Base-by-base conservation (phyloP, 2,797 vertebrate species). In the Lepidocolaptes lacrymiger region DNA sequence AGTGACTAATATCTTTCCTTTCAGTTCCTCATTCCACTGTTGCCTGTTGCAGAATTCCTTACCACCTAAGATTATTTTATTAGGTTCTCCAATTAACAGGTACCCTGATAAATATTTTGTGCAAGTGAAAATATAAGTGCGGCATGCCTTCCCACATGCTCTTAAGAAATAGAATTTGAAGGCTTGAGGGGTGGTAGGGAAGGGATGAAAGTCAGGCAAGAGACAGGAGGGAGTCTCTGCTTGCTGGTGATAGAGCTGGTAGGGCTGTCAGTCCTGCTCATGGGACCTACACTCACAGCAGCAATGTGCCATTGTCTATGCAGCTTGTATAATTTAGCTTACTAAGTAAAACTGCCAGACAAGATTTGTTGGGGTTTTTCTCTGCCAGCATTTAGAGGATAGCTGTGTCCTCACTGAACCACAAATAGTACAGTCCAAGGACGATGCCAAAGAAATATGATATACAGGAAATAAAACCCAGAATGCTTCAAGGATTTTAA, bases 351-450 rank as follows among this genome's bases (percentile, higher is more conserved):
- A 95, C 94, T 83, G 89, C 87, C 91, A 91, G 89, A 63, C 59
- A n/a, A 64, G 85, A 95, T 95, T 89, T 91, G 54, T 48, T 68
- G 89, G 36, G 55, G 18, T 28, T 48, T 72, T 71, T 83, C 92
- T 91, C 93, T 85, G 72, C 77, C 80, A 82, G 52, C 27, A 10
- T 39, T 71, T 68, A 95, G 94, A 74, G 79, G 75, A 89, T 66
- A 81, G 34, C 66, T 91, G 75, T 68, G 73, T 76, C 89, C 88
- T 97, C 59, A 78, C 48, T 49, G 76, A 90, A 64, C 51, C 81
- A 48, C 94, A 97, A 97, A 96, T 46, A 96, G 44, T 64, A 72
- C 84, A 64, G 94, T 73, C 85, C 89, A 97, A 97, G 91, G 89
- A 95, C 26, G 0, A 88, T 44, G 56, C 32, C 1, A 6, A 91